Base-by-base conservation (phyloP, 2,888 invertebrate genomes). In the Archips crataeganus region DNA sequence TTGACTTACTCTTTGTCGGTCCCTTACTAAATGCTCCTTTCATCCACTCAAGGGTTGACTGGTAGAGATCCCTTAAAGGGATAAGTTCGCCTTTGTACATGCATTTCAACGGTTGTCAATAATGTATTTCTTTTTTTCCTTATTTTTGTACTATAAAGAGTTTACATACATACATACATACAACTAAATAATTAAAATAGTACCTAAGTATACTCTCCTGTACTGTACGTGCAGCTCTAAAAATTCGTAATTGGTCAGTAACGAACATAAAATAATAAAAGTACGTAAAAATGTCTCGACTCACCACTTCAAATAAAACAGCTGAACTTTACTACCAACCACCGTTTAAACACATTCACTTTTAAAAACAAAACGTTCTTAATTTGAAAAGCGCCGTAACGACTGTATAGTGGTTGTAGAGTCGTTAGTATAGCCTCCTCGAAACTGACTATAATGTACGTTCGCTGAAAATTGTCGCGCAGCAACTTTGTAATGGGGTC, bases 391-490 rank as follows among this genome's bases (percentile, higher is more conserved):
- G 51, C 23, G 57, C 67, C 36, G 65, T 60, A 71, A 72, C 62
- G 63, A 54, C 62, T 68, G 54, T 73, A 60, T 51, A 73, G 73
- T 64, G 73, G 73, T 73, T 73, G 69, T 69, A 73, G 45, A 73
- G 61, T 66, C 70, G 71, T 61, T 68, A 39, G 57, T 59, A 61
- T 75, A 81, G 77, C 80, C 80, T 79, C 75, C 77, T 81, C 75
- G 86, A 85, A 88, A 87, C 85, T 78, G 77, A 81, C 87, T 87
- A 82, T 87, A 87, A 86, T 80, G 78, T 76, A 74, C 75, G 76
- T 73, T 70, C 73, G 71, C 64, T 77, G 61, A 71, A 64, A 51
- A 63, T 64, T 65, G 23, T 45, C 4, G 76, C 80, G 82, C 71
- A 11, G 78, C 85, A 81, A 85, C 85, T 82, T 87, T 87, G 86